Conservation (phyloP, 1,140 invertebrate species). For the Drosophila sturtevanti region DNA sequence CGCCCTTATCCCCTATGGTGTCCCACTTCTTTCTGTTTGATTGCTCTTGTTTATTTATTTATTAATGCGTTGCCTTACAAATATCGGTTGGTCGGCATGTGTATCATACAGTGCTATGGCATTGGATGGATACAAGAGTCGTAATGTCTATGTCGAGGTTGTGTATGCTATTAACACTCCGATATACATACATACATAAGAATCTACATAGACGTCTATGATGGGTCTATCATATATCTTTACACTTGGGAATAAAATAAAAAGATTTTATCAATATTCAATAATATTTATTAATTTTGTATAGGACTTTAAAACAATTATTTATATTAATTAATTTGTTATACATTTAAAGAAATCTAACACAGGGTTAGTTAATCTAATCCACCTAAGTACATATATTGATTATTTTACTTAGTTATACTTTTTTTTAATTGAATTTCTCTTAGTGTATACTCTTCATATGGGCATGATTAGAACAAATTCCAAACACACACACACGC, state of each 20-base stretch:
- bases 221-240: not conserved
- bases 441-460: not conserved
- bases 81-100: constrained; percentile 39
- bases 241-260: not conserved
- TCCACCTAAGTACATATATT: not conserved
- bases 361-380: not conserved
- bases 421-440: not conserved
- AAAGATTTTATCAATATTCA: no score
- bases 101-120: no score
- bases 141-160: constrained; percentile 3
- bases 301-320: no score
- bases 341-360: no score
- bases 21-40: not conserved
- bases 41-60: constrained; percentile 64
- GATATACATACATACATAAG: not conserved
- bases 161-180: not conserved
- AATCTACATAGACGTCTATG: not conserved
- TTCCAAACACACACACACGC: constrained; percentile 16
- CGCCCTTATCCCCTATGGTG: no score
- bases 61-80: constrained; percentile 30
- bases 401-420: no score
- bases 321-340: no score
- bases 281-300: no score
- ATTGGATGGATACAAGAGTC: constrained; percentile 17
- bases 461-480: not conserved